These are phyloP conservation scores for Bovichtus variegatus DNA, from an alignment of 2,797 vertebrate species.

Conservation along the genomic window DNA sequence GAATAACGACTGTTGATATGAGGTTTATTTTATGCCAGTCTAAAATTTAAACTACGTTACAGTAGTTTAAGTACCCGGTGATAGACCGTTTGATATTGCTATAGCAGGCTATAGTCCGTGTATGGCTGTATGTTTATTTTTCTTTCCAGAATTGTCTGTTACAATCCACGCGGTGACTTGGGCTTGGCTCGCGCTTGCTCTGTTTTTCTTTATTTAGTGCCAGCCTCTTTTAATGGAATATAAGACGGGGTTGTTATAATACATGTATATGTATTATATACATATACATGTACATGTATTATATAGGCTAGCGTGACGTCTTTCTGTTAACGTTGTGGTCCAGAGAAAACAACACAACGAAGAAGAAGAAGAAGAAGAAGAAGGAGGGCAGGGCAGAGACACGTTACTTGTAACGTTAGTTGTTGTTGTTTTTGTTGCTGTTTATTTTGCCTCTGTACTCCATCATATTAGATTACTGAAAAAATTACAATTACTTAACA, in stretches of 20 bases:
- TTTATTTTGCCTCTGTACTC: neutral
- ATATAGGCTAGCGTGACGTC: no score
- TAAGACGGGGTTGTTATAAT: no score
- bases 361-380: neutral
- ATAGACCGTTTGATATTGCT: neutral
- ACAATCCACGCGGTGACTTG: slow-evolving; percentile 18
- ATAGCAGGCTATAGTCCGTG: neutral
- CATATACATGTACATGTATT: no score
- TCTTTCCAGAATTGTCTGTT: neutral
- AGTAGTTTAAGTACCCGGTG: neutral
- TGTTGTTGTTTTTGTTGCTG: no score
- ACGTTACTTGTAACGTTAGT: neutral
- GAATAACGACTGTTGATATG: neutral
- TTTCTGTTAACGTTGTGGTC: no score
- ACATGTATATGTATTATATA: no score
- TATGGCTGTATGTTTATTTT: neutral
- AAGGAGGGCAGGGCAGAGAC: neutral
- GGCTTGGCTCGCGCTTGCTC: neutral
- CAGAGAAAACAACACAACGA: no score
- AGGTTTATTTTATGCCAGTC: neutral
- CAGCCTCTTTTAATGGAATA: no score
- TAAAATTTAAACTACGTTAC: neutral
- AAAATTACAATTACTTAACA: neutral
- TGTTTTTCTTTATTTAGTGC: no score
- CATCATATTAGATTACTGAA: neutral